Evolutionary conservation across 2,113 vertebrate species (phyloP), one percentile per base, ranked within the genome.

Genomic region (Peromyscus maniculatus): DNA sequence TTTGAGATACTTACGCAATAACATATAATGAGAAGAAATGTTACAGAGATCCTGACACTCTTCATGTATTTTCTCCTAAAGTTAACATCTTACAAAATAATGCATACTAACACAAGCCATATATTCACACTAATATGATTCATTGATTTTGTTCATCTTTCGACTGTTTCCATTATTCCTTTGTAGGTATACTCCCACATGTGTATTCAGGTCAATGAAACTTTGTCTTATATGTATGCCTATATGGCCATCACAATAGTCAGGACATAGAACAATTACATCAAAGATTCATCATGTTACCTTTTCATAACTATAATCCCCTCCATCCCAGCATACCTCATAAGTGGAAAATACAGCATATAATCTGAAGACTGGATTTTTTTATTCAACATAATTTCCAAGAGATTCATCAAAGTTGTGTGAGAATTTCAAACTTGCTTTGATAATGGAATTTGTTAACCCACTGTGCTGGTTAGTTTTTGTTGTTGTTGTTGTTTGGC

Each of bases 201-300:
- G 33, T 88, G 7, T 77, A 93, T 83, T 91, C 69, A 71, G 1
- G 88, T 89, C 77, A 69, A 64, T 33, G 19, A 2, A 87, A 78
- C 77, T 93, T 93, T 91, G 43, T 97, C 52, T 69, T 94, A 96
- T 7, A 12, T 79, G 7, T 86, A 75, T 69, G 26, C 69, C 77
- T 19, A 78, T 31, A 17, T 77, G 19, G 19, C 82, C 62, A 87
- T 11, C 7, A 46, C 26, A 17, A 62, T 52, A 71, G 43, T 57
- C 13, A 88, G 83, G 12, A 83, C 78, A 88, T 82, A 83, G 57
- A 71, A 95, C 82, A 64, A n/a, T 83, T 46, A 74, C 39, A 21
- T 69, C 36, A 84, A 91, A 64, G 33, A 62, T 46, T 31, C 3
- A 39, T 93, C 57, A 88, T 78, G 5, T 15, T 83, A 8, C 15